A percentile compares a stretch with the other conserved stretches of the same genome.
These are phyloP conservation scores for Gasteruption jaculator DNA, from an alignment of 2,888 invertebrate genomes.

Conservation along the genomic window DNA sequence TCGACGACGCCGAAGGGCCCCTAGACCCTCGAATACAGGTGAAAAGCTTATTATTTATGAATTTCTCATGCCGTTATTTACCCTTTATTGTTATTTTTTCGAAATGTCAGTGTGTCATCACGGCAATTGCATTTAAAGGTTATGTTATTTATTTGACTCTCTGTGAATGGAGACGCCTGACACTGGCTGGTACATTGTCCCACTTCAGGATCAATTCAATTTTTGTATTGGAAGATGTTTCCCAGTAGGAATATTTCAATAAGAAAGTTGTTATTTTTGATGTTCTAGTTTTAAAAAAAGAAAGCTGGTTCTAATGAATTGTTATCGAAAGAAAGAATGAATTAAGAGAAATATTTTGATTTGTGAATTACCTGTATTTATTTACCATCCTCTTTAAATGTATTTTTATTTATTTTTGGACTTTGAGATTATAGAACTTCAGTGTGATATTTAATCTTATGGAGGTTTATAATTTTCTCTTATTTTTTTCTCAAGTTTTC, in stretches of 20 bases:
- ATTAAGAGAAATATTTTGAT: too few relatives aligned
- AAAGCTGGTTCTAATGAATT: too few relatives aligned
- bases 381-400: constrained; percentile 12
- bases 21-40: constrained; percentile 56
- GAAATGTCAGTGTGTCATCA: background rate
- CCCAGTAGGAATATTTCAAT: background rate
- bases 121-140: constrained; percentile 20
- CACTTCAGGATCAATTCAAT: constrained; percentile 39
- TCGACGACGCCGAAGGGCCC: constrained; percentile 49
- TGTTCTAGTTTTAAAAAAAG: too few relatives aligned
- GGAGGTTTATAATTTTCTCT: constrained; percentile 1
- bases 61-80: constrained; percentile 4
- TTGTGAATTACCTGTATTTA: too few relatives aligned
- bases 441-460: background rate
- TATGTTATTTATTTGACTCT: constrained; percentile 23
- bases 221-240: constrained; percentile 14
- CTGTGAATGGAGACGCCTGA: constrained; percentile 28
- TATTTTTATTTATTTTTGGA: background rate
- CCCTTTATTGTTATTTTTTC: background rate
- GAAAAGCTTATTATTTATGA: constrained; percentile 23
- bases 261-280: too few relatives aligned
- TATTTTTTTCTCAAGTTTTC: too few relatives aligned
- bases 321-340: too few relatives aligned
- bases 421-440: constrained; percentile 4
- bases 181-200: constrained; percentile 43